Evolutionary conservation across 2,797 vertebrate genomes (phyloP).

Genomic region (Coccyzus lansbergi): DNA sequence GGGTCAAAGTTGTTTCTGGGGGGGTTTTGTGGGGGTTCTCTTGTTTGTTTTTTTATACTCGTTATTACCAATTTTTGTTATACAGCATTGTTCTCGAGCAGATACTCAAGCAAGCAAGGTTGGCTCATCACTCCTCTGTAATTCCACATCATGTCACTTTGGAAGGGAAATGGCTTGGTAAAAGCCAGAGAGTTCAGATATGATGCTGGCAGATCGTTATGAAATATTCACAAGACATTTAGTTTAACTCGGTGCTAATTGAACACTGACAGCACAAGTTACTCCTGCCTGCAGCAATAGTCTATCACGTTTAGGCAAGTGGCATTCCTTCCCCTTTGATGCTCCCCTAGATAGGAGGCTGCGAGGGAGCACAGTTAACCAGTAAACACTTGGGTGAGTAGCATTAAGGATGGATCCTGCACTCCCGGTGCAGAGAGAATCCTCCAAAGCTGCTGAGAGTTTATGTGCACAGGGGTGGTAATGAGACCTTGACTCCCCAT

Average conservation of each 20-base stretch:
- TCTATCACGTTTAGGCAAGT: conserved; percentile 65
- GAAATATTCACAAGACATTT: conserved; percentile 77
- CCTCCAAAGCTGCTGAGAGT: background rate
- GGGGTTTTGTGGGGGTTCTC: background rate
- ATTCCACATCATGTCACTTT: conserved; percentile 58
- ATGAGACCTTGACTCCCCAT: background rate
- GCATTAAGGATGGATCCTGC: background rate
- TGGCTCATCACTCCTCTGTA: conserved; percentile 60
- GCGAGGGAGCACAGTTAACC: background rate
- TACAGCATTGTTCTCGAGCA: conserved; percentile 10
- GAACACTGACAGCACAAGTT: conserved; percentile 74
- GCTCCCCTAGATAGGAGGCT: background rate
- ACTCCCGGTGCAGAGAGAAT: fast-evolving
- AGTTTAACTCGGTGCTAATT: conserved; percentile 75
- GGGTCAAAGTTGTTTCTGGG: background rate
- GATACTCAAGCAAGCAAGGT: conserved; percentile 40
- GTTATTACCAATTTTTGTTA: conserved; percentile 10
- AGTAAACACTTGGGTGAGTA: background rate
- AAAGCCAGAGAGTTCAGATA: conserved; percentile 73
- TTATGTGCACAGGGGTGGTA: background rate
- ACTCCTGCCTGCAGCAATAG: conserved; percentile 72
- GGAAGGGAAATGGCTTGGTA: conserved; percentile 70
- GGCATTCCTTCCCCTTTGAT: conserved; percentile 40
- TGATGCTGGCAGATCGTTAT: conserved; percentile 70
- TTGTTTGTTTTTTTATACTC: background rate